Evolutionary conservation across 2,113 vertebrate species (phyloP), one percentile per base, ranked within the genome.

Genomic region (Misgurnus mizolepis): DNA sequence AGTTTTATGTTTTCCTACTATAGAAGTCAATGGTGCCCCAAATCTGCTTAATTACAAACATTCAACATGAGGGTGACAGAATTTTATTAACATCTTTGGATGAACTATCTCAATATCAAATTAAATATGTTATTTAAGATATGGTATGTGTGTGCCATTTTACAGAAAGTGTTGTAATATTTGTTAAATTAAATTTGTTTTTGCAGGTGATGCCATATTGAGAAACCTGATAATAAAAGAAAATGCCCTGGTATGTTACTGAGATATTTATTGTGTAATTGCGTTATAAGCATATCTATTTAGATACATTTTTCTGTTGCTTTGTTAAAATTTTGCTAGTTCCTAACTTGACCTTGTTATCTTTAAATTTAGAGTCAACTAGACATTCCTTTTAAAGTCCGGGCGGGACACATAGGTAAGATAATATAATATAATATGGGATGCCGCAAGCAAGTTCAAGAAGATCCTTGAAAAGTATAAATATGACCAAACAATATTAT

Each of bases 361-460:
- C 53, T 47, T 18, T 67, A 76, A 27, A 93, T 85, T 41, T 91
- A 99, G 98, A 96, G 95, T 93, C 95, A 98, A 70, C 88, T 99
- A 87, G 95, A 98, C 92, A 96, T 99, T 83, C 98, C 97, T 67
- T 99, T 99, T 90, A 98, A 96, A 94, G 95, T 99, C 84, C 95
- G 93, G 93, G 95, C 96, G 39, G 98, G 98, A 43, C 95, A 97
- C 85, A 98, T 99, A 92, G 93, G 98, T 98, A 92, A 95, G 95
- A 83, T 45, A n/a, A 60, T 55, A 22, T 14, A 34, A 7, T 22
- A 64, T 34, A 34, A 22, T 22, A 22, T 22, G 22, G 22, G 22
- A 22, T 22, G 22, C 22, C 22, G 22, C 22, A 22, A 22, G 22
- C 22, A 22, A 22, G 22, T 22, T 22, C 22, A 22, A 22, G 22